Evolutionary conservation across 2,888 invertebrate genomes (phyloP).

Genomic region (Apamea sordens): DNA sequence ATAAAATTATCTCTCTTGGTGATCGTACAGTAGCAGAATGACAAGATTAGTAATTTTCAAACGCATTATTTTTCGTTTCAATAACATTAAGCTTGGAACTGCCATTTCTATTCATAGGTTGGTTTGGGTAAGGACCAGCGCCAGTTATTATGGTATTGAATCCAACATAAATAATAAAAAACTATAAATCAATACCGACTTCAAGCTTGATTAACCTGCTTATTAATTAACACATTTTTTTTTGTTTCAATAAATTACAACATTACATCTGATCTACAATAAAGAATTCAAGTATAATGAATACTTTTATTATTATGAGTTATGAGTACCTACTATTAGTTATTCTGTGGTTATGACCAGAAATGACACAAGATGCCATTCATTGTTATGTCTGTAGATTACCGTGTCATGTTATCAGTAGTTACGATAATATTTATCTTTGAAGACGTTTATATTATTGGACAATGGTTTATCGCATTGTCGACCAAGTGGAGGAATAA

Average conservation of each 20-base stretch:
- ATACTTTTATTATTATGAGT: not conserved
- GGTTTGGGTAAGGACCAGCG: not conserved
- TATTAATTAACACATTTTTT: not conserved
- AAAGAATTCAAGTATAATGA: not conserved
- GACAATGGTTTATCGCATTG: slow-evolving; percentile 31
- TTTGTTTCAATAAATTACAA: not conserved
- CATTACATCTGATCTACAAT: not conserved
- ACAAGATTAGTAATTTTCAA: too few relatives aligned
- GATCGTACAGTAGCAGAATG: not conserved
- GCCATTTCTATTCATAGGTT: not conserved
- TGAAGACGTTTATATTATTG: slow-evolving; percentile 33
- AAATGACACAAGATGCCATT: slow-evolving; percentile 30
- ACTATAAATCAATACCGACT: not conserved
- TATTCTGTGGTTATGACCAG: slow-evolving; percentile 3
- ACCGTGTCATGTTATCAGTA: slow-evolving; percentile 38
- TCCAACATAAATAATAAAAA: not conserved
- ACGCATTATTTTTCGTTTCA: not conserved
- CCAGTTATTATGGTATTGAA: not conserved
- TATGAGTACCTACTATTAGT: not conserved
- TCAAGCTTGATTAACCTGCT: not conserved
- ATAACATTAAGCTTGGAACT: too few relatives aligned
- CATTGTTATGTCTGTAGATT: slow-evolving; percentile 36
- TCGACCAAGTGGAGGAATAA: slow-evolving; percentile 9
- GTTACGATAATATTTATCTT: slow-evolving; percentile 55
- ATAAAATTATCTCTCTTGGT: not conserved